Base-by-base conservation (phyloP, 1,140 invertebrate genomes). In the Saccostrea glomerata region DNA sequence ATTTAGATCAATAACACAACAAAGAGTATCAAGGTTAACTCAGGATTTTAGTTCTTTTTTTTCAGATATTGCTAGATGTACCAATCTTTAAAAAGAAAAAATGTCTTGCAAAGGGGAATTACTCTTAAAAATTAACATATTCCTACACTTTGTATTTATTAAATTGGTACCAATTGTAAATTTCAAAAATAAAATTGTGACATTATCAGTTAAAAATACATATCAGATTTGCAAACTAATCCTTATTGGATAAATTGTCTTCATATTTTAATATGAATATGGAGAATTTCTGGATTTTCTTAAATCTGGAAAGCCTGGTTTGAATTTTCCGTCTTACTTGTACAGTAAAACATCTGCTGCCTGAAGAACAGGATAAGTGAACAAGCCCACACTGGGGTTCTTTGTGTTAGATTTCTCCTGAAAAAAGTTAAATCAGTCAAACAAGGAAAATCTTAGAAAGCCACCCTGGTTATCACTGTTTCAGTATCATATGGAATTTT, bases 341-440 rank as follows among this genome's bases (percentile, higher is more conserved):
- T 99, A 99, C 20, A 98, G 95, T 92, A 99, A 96, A 91, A 99
- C 98, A 95, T 99, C 98, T 60, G 98, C 98, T 90, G 97, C 97
- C 96, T 99, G 98, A 66, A 99, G 95, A 47, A 99, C 97, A 20
- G 99, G 99, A 96, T 99, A 99, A 0, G 98, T 96, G 93, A 97
- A 97, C 82, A 99, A 95, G 0, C 98, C 98, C 60, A 99, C 93
- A 60, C 98, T 97, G 30, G 98, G 95, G 92, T 98, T 97, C 94
- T 97, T 97, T 60, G 92, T 94, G 82, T 96, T 96, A 12, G 97
- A 97, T 94, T 99, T 99, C 93, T 99, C 98, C 94, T 95, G 89
- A 36, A 87, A 85, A 36, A 36, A 5, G 17, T 55, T 17, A 73
- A 66, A 66, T 56, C 17, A 84, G 63, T 13, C 15, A 20, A 82